A percentile compares a stretch with the other conserved stretches of the same genome.
Conservation (phyloP, 2,797 vertebrate genomes). For the Chelon auratus region DNA sequence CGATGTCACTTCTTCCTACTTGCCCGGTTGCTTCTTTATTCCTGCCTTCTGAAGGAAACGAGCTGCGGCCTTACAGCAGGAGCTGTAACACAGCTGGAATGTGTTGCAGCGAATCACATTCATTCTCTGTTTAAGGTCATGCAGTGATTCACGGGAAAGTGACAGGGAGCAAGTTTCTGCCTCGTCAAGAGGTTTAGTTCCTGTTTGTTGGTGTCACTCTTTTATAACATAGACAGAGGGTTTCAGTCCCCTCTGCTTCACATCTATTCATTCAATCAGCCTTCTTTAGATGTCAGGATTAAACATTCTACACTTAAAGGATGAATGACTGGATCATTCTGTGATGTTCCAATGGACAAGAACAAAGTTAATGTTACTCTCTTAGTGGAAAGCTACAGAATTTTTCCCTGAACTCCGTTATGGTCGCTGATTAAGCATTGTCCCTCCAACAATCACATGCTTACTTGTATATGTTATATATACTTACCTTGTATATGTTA, state of each 20-base stretch:
- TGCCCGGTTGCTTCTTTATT: not conserved
- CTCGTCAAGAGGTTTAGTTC: slow-evolving; percentile 37
- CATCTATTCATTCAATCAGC: not conserved
- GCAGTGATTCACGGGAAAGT: slow-evolving; percentile 40
- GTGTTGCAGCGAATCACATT: not conserved
- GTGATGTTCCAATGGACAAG: not conserved
- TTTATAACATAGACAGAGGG: not conserved
- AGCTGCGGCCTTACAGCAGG: not conserved
- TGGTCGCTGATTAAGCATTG: not conserved
- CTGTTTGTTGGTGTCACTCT: slow-evolving; percentile 10
- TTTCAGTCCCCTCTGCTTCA: slow-evolving; percentile 4
- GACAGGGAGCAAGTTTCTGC: slow-evolving; percentile 16
- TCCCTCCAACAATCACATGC: not conserved
- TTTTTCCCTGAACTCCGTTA: not conserved
- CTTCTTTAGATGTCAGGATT: slow-evolving; percentile 31
- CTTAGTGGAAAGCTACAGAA: not conserved
- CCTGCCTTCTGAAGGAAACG: not conserved
- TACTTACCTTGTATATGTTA: too few relatives aligned
- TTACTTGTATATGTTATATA: too few relatives aligned
- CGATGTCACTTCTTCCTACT: not conserved
- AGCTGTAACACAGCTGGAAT: not conserved
- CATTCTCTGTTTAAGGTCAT: not conserved
- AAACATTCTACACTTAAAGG: slow-evolving; percentile 9
- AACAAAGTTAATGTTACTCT: slow-evolving; percentile 19
- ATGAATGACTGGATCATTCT: not conserved